Base-by-base conservation (phyloP, 2,888 invertebrate genomes). In the Priocnemis perturbator region DNA sequence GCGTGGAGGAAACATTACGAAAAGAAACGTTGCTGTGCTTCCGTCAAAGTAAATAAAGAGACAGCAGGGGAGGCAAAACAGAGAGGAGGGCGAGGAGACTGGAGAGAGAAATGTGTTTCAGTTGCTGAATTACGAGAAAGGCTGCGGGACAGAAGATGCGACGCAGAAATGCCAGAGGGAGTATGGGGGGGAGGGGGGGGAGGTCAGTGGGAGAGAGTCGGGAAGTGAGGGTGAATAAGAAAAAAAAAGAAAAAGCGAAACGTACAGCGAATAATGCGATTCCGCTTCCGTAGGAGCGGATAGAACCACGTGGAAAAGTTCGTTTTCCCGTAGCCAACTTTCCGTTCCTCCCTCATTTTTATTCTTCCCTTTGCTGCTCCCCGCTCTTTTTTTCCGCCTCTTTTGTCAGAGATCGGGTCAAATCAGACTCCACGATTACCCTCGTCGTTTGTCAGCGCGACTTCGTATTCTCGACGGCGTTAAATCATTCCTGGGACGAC, bases 261-360 rank as follows among this genome's bases (percentile, higher is more conserved):
- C 71, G 71, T 76, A 78, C 72, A 74, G 67, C 48, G 77, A 75
- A 79, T 79, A 79, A 79, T 79, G 78, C 71, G 73, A 79, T 79
- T 79, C 71, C 71, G 67, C 61, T 77, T 69, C 63, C 69, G 71
- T 56, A 59, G 52, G 37, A 48, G 45, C 50, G 78, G 67, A 74
- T 69, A 63, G 77, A 67, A 77, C 67, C 73, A 65, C 64, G 66
- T 68, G 77, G 77, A 77, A 79, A 79, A 79, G 73, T 77, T 79
- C 65, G 56, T 48, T 62, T 62, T 60, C 50, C 62, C 68, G 67
- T 67, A 60, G 72, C 69, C 67, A 75, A 77, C 74, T 73, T 74
- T 79, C 37, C 73, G 67, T 70, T 78, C 45, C 65, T 44, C 58
- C 55, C 61, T 71, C 52, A 45, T 67, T 48, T 26, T 59, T 37